Conservation (phyloP, 2,888 invertebrate genomes). For the Tillus elongatus region DNA sequence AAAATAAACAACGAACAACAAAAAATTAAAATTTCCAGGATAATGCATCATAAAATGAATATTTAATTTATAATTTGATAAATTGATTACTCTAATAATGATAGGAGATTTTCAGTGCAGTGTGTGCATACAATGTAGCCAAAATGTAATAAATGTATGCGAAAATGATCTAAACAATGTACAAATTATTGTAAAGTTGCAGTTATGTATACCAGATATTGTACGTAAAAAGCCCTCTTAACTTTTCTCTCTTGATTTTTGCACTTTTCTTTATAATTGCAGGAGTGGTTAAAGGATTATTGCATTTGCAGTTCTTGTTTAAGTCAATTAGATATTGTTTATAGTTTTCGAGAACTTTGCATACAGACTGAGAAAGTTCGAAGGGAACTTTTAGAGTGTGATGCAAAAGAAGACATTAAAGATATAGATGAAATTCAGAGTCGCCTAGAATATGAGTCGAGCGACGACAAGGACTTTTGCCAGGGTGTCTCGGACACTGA, state of each 20-base stretch:
- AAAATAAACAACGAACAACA: too few relatives aligned
- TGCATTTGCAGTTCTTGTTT: constrained; percentile 26
- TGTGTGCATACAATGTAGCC: constrained; percentile 19
- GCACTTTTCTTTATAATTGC: constrained; percentile 12
- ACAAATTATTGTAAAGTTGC: constrained; percentile 24
- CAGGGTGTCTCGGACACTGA: too few relatives aligned
- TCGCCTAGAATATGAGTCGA: constrained; percentile 1
- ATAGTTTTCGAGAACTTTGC: constrained; percentile 29
- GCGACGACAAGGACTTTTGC: too few relatives aligned
- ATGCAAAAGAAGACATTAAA: constrained; percentile 9
- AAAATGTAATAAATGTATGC: constrained; percentile 18
- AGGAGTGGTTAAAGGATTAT: constrained; percentile 27
- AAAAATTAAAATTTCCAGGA: too few relatives aligned
- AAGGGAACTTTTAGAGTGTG: constrained; percentile 12
- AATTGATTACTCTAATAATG: too few relatives aligned
- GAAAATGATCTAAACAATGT: constrained; percentile 19
- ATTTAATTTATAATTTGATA: too few relatives aligned
- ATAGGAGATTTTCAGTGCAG: too few relatives aligned
- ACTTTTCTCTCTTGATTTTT: constrained; percentile 10
- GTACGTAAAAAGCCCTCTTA: constrained; percentile 23
- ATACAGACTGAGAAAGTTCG: constrained; percentile 24
- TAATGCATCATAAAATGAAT: too few relatives aligned
- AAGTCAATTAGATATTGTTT: constrained; percentile 25
- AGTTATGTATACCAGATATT: constrained; percentile 30
- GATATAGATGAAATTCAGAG: constrained; percentile 8